Conservation (phyloP, 1,140 invertebrate genomes). For the Planococcus citri region DNA sequence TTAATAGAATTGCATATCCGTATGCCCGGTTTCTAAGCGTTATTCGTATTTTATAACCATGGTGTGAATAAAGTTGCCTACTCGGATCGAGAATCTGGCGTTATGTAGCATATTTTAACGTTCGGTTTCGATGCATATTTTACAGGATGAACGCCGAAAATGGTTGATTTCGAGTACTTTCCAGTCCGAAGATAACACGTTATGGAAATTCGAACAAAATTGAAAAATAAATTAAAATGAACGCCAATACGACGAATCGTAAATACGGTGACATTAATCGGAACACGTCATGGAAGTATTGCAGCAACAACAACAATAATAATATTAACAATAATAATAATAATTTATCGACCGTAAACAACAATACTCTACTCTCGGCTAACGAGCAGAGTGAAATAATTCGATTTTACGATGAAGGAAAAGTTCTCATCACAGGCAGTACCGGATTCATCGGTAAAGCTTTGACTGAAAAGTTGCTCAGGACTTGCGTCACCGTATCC, state of each 20-base stretch:
- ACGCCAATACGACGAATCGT: neutral
- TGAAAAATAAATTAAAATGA: neutral
- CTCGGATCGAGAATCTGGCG: neutral
- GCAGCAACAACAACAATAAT: too few relatives aligned
- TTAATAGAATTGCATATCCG: too few relatives aligned
- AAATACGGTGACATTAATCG: neutral
- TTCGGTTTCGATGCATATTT: too few relatives aligned
- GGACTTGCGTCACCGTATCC: constrained; percentile 53
- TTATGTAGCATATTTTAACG: too few relatives aligned
- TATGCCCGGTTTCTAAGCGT: too few relatives aligned
- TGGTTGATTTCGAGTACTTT: neutral
- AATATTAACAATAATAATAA: too few relatives aligned
- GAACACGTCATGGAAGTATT: neutral
- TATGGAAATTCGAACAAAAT: neutral
- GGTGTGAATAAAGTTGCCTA: neutral
- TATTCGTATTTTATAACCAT: too few relatives aligned
- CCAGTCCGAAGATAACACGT: neutral
- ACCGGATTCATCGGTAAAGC: constrained; percentile 66
- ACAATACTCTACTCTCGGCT: neutral
- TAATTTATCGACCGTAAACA: neutral
- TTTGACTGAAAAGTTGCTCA: constrained; percentile 63
- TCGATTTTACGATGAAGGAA: constrained; percentile 44
- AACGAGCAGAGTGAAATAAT: constrained; percentile 30
- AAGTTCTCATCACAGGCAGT: constrained; percentile 44
- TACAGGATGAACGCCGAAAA: neutral